A percentile compares a stretch with the other conserved stretches of the same genome.
Evolutionary conservation across 2,113 vertebrate genomes (phyloP).

Genomic region (Protobothrops flavoviridis): DNA sequence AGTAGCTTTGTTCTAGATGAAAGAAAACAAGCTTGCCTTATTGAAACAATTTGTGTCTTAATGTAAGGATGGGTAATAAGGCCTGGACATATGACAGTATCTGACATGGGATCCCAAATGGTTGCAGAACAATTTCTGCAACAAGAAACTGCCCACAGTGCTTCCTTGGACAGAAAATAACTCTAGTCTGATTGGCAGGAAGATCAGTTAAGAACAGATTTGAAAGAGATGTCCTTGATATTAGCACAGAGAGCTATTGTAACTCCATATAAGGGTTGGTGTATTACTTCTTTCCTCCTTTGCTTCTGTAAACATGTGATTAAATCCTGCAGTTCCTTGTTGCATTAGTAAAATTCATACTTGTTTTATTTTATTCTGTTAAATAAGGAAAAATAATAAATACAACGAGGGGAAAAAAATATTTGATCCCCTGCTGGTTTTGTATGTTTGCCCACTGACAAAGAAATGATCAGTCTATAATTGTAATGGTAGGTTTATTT

Average conservation of each 20-base stretch:
- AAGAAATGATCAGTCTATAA: too few relatives aligned
- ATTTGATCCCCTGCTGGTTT: too few relatives aligned
- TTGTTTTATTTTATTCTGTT: background rate
- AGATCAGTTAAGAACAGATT: slow-evolving; percentile 31
- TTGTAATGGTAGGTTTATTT: too few relatives aligned
- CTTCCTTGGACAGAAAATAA: slow-evolving; percentile 17
- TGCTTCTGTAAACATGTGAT: slow-evolving; percentile 30
- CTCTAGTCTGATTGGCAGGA: slow-evolving; percentile 32
- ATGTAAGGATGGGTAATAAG: background rate
- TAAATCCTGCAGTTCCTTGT: background rate
- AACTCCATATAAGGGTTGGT: slow-evolving; percentile 17
- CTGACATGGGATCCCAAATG: slow-evolving; percentile 11
- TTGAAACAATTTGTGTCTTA: background rate
- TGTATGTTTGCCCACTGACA: too few relatives aligned
- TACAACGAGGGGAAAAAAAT: background rate
- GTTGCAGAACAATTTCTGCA: background rate
- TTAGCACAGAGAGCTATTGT: background rate
- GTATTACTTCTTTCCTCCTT: slow-evolving; percentile 9
- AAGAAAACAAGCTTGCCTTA: background rate
- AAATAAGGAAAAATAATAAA: background rate
- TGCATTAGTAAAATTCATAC: background rate
- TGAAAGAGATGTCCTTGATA: slow-evolving; percentile 34
- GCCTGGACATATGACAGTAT: background rate
- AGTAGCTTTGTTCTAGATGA: background rate
- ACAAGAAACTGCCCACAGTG: background rate